Conservation (phyloP, 2,797 vertebrate species). For the Onychomys torridus region DNA sequence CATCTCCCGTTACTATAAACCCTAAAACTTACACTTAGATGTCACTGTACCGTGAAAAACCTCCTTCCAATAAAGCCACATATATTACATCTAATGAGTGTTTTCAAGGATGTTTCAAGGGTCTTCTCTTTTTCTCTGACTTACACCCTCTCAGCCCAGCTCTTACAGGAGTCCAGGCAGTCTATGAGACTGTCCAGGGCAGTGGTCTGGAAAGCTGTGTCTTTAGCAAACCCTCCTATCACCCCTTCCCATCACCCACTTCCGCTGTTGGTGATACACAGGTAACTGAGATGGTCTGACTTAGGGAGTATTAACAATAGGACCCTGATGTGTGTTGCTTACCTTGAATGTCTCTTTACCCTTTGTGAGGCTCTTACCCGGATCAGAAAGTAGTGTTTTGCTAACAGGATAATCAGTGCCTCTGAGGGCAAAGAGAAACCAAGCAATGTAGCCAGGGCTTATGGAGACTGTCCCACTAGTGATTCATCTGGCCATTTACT, state of each 20-base stretch:
- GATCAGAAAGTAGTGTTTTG: background rate
- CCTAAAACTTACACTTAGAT: background rate
- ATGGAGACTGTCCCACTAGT: background rate
- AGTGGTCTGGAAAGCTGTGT: background rate
- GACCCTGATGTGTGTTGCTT: background rate
- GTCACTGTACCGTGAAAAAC: background rate
- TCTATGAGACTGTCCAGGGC: background rate
- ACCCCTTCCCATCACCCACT: no score
- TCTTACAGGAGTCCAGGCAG: background rate
- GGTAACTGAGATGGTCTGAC: background rate
- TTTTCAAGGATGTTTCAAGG: background rate
- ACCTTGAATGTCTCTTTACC: background rate
- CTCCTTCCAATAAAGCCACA: background rate
- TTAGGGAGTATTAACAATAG: background rate
- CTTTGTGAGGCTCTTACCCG: background rate
- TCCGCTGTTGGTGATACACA: background rate
- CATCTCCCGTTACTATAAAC: background rate
- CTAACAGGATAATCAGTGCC: background rate
- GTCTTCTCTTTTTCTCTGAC: background rate
- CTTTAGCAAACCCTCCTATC: background rate
- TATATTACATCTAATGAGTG: background rate
- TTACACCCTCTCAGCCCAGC: background rate
- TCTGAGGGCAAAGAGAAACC: background rate
- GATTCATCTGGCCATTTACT: background rate
- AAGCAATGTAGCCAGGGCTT: background rate